Base-by-base conservation (phyloP, 2,797 vertebrate genomes). In the Hybognathus amarus region DNA sequence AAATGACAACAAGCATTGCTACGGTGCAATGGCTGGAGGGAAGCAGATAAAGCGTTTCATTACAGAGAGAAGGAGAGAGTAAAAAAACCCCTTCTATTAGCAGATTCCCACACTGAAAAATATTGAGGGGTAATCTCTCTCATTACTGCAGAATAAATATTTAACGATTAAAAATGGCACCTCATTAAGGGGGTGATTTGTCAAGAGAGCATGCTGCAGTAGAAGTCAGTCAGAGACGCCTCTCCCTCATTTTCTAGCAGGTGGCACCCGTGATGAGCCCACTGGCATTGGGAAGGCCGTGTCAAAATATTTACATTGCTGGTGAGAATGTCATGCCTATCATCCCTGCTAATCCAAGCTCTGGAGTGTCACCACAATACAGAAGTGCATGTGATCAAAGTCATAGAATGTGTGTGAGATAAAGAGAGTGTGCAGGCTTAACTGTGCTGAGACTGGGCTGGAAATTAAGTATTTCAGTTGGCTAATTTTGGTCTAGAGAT, bases 121-220 rank as follows among this genome's bases (percentile, higher is more conserved):
- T 77, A 85, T 73, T 80, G 69, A 79, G 70, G 42, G 80, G 64
- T 88, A 87, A 86, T 87, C 81, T 86, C 42, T 61, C 86, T 88
- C 84, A 86, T 90, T 90, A 90, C 85, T 79, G 47, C 79, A 83
- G 85, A 89, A 88, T 90, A 88, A 85, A 89, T 89, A 88, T 90
- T 89, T 89, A 88, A 90, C 74, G 83, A 87, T 87, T 83, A 87
- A 85, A 88, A 83, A 88, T 85, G 85, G 76, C 84, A 87, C 85
- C 89, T 88, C 85, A 89, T 89, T 88, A 89, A 75, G 18, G 42
- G 17, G 33, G 9, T 77, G 30, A 63, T 82, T 79, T 24, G 52
- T 76, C 36, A 50, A 15, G 17, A 74, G 50, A 76, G 40, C 6
- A 4, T 36, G 61, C 61, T 47, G 75, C 47, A 45, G 59, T 42